Conservation (phyloP, 2,113 vertebrate genomes). For the Mormyrus lacerda region DNA sequence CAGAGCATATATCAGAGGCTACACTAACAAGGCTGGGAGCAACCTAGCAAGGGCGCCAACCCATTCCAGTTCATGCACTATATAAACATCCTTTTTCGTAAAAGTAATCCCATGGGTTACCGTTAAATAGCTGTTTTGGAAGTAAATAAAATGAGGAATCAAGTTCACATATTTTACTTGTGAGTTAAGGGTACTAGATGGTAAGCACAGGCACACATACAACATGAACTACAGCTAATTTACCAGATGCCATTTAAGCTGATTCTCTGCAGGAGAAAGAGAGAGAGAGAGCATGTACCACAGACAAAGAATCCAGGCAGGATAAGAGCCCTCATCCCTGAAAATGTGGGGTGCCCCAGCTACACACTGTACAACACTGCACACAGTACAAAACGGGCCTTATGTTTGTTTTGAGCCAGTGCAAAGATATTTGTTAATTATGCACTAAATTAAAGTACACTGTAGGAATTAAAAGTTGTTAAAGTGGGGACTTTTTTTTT, state of each 20-base stretch:
- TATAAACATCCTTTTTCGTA: too few species aligned
- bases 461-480: neutral
- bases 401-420: neutral
- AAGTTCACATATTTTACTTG: neutral
- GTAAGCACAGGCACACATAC: neutral
- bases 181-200: neutral
- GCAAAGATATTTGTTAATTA: neutral
- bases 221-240: neutral
- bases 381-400: neutral
- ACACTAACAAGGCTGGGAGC: neutral
- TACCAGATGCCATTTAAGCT: neutral
- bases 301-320: neutral
- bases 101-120: neutral
- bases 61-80: too few species aligned
- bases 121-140: neutral
- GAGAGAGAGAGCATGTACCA: neutral
- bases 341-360: neutral
- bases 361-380: neutral
- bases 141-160: neutral
- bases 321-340: neutral
- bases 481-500: neutral
- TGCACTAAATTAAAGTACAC: neutral
- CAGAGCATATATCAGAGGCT: neutral
- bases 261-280: neutral
- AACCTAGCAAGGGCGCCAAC: neutral